A percentile compares a stretch with the other conserved stretches of the same genome.
Evolutionary conservation across 2,888 invertebrate genomes (phyloP).

Genomic region (Polydesmus complanatus): DNA sequence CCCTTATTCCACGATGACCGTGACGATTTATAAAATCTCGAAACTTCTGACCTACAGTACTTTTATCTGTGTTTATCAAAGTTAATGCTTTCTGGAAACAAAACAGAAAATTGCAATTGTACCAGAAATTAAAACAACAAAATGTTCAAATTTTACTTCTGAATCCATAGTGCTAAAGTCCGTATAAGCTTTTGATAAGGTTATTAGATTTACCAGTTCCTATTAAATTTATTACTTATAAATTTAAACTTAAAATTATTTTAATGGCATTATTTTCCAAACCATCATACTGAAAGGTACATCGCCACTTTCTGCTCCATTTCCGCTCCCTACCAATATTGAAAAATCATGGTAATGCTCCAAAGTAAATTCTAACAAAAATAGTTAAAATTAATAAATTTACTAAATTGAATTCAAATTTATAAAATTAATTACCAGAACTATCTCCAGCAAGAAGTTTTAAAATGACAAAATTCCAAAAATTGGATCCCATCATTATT

Average conservation of each 20-base stretch:
- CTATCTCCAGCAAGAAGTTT: not conserved
- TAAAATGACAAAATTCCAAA: not conserved
- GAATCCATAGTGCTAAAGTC: not conserved
- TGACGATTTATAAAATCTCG: conserved; percentile 48
- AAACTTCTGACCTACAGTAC: conserved; percentile 38
- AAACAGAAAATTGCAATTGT: not conserved
- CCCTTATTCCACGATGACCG: conserved; percentile 48
- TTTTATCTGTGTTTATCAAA: conserved; percentile 46
- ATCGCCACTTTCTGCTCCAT: conserved; percentile 13
- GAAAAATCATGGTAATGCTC: conserved; percentile 9
- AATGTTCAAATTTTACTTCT: not conserved
- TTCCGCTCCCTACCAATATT: conserved; percentile 2
- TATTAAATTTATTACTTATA: not conserved
- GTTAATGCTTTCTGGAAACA: conserved; percentile 32
- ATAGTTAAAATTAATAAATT: not conserved
- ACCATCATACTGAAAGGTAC: conserved; percentile 2
- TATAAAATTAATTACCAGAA: not conserved
- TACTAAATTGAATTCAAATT: not conserved
- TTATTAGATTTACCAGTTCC: not conserved
- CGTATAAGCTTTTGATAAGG: not conserved
- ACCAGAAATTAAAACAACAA: not conserved
- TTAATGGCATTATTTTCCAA: not conserved
- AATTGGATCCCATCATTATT: not conserved
- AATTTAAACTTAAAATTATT: not conserved
- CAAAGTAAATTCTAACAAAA: not conserved